phyloP scores from a whole-genome alignment of 2,888 invertebrate genomes.

The Lucinisca nassula region DNA sequence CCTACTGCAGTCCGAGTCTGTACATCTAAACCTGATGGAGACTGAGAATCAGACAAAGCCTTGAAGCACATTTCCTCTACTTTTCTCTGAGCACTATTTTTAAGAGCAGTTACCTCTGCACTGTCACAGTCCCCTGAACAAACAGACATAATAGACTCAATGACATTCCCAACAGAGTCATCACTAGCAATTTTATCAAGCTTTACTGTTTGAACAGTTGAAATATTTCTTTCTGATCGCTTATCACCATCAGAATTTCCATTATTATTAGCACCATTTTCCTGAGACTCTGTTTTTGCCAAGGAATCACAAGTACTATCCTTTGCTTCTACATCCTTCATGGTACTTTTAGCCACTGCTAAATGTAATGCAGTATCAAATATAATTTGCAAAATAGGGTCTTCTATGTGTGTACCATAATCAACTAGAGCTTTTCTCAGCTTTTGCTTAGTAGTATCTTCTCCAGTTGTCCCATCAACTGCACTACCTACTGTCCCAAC shows the following conservation, averaged over 20 bases:
- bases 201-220: background rate
- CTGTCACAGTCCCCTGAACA: constrained; percentile 15
- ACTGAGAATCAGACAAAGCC: background rate
- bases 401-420: constrained; percentile 51
- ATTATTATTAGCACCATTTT: background rate
- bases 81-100: background rate
- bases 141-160: constrained; percentile 42
- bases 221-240: background rate
- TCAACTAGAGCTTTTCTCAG: constrained; percentile 40
- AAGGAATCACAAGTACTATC: background rate
- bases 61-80: background rate
- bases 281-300: background rate
- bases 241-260: background rate
- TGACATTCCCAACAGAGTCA: constrained; percentile 7
- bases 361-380: constrained; percentile 58
- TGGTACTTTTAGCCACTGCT: constrained; percentile 38
- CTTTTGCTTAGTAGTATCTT: background rate
- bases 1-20: too few species aligned
- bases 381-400: constrained; percentile 56
- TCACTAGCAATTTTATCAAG: background rate
- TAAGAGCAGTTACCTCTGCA: background rate
- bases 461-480: background rate
- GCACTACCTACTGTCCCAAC: background rate
- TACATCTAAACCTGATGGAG: background rate
- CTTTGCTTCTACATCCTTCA: background rate